Evolutionary conservation across 2,888 invertebrate genomes (phyloP).

Genomic region (Rhingia rostrata): DNA sequence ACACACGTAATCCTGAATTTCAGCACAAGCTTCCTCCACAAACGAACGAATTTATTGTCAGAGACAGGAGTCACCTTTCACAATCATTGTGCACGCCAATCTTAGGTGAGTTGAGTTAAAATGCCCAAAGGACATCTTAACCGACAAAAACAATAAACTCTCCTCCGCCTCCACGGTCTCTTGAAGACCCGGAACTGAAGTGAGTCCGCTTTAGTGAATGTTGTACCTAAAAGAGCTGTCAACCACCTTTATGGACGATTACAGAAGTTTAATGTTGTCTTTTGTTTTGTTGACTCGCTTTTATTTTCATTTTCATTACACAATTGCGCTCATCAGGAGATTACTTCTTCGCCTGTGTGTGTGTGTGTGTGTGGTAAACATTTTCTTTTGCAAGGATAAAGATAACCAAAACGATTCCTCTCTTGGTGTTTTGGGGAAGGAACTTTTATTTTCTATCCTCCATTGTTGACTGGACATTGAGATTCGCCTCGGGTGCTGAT

Average conservation of each 20-base stretch:
- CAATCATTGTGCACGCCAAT: background rate
- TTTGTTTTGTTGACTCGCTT: constrained; percentile 55
- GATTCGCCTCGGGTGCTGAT: constrained; percentile 74
- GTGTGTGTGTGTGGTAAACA: constrained; percentile 3
- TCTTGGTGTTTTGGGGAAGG: constrained; percentile 6
- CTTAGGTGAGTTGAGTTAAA: constrained; percentile 34
- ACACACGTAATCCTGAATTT: constrained; percentile 46
- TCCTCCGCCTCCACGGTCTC: background rate
- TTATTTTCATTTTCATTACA: constrained; percentile 74
- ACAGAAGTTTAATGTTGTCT: constrained; percentile 67
- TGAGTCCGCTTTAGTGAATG: constrained; percentile 56
- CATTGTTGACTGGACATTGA: constrained; percentile 78
- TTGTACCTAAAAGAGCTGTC: constrained; percentile 67
- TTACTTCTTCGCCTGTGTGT: constrained; percentile 21
- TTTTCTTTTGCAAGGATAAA: constrained; percentile 54
- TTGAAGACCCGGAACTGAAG: constrained; percentile 57
- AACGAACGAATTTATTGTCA: constrained; percentile 44
- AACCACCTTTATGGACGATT: constrained; percentile 74
- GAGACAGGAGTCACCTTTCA: constrained; percentile 31
- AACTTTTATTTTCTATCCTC: constrained; percentile 23
- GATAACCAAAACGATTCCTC: constrained; percentile 43
- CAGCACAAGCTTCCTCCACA: constrained; percentile 34
- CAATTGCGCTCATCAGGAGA: constrained; percentile 36
- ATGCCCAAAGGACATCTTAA: constrained; percentile 74
- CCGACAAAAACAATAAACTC: constrained; percentile 71